Conservation (phyloP, 2,113 vertebrate genomes). For the Vidua chalybeata region DNA sequence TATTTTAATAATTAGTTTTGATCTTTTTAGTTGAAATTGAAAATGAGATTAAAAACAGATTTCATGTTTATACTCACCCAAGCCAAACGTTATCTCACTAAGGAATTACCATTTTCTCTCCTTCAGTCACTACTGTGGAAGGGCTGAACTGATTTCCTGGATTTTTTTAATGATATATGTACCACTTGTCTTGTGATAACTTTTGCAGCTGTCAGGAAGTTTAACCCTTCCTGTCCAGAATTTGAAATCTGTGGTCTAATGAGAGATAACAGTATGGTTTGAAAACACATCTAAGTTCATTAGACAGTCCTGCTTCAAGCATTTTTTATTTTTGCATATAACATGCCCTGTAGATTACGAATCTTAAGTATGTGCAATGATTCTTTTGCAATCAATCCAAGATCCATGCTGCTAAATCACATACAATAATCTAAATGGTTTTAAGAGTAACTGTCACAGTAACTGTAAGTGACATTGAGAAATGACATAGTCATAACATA, state of each 20-base stretch:
- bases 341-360: neutral
- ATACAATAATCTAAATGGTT: neutral
- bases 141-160: neutral
- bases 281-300: neutral
- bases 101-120: neutral
- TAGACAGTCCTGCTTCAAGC: neutral
- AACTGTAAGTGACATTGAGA: neutral
- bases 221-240: neutral
- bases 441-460: neutral
- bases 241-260: neutral
- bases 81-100: neutral
- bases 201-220: neutral
- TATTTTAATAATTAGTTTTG: constrained; percentile 16
- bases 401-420: neutral
- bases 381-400: neutral
- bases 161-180: neutral
- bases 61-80: neutral
- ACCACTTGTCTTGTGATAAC: neutral
- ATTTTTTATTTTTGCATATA: neutral
- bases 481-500: neutral
- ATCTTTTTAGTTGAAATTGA: neutral
- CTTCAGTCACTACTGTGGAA: neutral
- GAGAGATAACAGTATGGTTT: neutral
- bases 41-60: neutral
- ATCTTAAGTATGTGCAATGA: neutral